Conservation (phyloP, 2,888 invertebrate species). For the Brachypterus glaber region DNA sequence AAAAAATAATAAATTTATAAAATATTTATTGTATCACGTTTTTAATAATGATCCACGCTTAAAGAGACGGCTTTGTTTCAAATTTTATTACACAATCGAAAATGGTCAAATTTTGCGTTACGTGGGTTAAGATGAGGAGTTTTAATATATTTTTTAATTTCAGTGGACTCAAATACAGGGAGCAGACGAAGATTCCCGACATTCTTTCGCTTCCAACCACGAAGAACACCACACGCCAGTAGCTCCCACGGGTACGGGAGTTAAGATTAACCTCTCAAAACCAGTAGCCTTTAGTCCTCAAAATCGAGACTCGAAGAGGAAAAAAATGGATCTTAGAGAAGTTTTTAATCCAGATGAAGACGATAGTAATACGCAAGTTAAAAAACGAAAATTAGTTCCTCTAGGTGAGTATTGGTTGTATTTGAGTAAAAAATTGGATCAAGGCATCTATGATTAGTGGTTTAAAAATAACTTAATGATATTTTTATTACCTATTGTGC, state of each 20-base stretch:
- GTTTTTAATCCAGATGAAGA: slow-evolving; percentile 83
- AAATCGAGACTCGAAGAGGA: slow-evolving; percentile 46
- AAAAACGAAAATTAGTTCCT: slow-evolving; percentile 72
- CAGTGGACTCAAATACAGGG: slow-evolving; percentile 40
- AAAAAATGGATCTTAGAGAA: slow-evolving; percentile 71
- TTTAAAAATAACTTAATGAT: slow-evolving; percentile 1
- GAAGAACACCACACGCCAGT: slow-evolving; percentile 32
- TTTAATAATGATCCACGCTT: too few species aligned
- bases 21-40: too few species aligned
- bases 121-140: too few species aligned
- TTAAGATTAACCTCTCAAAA: slow-evolving; percentile 40
- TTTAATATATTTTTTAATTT: too few species aligned
- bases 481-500: too few species aligned
- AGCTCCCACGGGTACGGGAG: slow-evolving; percentile 31
- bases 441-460: too few species aligned
- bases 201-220: slow-evolving; percentile 39
- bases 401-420: slow-evolving; percentile 44
- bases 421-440: too few species aligned
- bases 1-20: too few species aligned
- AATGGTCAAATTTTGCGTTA: too few species aligned
- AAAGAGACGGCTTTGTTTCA: too few species aligned
- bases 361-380: slow-evolving; percentile 46
- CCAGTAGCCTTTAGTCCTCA: slow-evolving; percentile 38
- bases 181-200: slow-evolving; percentile 42
- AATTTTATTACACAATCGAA: too few species aligned